Conservation (phyloP, 2,888 invertebrate species). For the Rambutsinella grinnellia region DNA sequence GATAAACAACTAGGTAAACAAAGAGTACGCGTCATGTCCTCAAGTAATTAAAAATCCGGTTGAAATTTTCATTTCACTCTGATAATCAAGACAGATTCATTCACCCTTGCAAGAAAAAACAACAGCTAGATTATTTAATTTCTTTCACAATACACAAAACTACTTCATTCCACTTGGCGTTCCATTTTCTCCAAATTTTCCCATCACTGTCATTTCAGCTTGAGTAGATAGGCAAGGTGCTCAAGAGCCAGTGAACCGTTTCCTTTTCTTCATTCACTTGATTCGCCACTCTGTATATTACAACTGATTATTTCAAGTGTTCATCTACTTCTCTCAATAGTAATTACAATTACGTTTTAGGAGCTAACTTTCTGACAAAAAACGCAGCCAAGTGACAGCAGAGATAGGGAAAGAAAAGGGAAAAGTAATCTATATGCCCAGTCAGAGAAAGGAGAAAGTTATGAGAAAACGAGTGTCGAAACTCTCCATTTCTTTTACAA, state of each 20-base stretch:
- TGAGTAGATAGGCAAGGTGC: too few species aligned
- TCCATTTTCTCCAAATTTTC: neutral
- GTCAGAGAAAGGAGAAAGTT: neutral
- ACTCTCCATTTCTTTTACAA: neutral
- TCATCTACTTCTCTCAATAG: neutral
- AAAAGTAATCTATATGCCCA: neutral
- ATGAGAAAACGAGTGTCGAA: neutral
- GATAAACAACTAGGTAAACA: neutral
- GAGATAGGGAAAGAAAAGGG: neutral
- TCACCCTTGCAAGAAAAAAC: neutral
- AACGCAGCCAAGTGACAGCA: neutral
- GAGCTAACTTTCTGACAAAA: neutral
- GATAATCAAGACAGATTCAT: neutral
- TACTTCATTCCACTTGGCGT: neutral
- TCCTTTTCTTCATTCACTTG: slow-evolving; percentile 2
- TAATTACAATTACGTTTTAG: neutral
- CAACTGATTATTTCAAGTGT: neutral
- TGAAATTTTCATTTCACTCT: neutral
- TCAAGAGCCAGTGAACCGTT: too few species aligned
- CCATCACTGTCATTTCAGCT: too few species aligned
- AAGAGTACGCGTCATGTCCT: neutral
- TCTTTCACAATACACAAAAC: too few species aligned
- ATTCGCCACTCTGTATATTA: neutral
- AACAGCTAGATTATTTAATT: neutral
- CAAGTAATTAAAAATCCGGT: neutral